phyloP scores from a whole-genome alignment of 1,140 invertebrate genomes.

The Ladona fulva region DNA sequence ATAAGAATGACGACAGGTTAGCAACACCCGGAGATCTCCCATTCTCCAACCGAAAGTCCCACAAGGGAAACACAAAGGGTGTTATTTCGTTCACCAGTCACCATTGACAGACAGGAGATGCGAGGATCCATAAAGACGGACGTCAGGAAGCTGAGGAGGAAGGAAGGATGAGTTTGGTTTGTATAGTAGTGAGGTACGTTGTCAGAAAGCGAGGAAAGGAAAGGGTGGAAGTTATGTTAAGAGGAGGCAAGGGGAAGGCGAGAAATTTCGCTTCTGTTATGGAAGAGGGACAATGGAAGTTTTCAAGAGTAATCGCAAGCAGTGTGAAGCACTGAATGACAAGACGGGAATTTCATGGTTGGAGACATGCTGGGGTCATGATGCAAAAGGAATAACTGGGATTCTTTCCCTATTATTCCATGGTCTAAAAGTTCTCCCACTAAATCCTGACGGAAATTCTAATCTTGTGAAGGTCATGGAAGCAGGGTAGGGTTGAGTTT shows the following conservation, averaged over 20 bases:
- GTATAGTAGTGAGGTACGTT: background rate
- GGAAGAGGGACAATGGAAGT: background rate
- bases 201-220: background rate
- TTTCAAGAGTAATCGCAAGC: background rate
- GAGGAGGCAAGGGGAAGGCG: background rate
- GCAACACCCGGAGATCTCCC: background rate
- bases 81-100: background rate
- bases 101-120: constrained; percentile 1
- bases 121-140: background rate
- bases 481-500: too few species aligned
- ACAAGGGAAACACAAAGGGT: background rate
- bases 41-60: background rate
- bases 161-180: background rate
- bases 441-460: too few species aligned
- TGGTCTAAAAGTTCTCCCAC: too few species aligned
- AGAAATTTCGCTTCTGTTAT: background rate
- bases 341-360: constrained; percentile 1
- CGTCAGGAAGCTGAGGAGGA: background rate
- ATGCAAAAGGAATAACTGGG: background rate
- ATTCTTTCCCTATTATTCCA: too few species aligned
- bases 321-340: background rate
- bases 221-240: background rate
- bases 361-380: too few species aligned
- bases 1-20: background rate
- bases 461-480: too few species aligned